Conservation (phyloP, 2,888 invertebrate genomes). For the Protophormia terraenovae region DNA sequence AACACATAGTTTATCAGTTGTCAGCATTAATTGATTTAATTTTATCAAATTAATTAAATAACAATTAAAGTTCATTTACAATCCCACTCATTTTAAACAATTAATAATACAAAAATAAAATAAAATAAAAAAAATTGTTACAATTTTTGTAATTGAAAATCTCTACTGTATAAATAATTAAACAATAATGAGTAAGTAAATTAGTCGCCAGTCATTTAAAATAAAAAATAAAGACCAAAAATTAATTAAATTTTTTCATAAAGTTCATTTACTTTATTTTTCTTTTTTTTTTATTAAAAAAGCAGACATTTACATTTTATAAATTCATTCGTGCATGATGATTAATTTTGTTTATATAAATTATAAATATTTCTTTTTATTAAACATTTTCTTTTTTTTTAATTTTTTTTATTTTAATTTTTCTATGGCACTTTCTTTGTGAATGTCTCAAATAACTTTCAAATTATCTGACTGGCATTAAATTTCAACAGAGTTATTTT, state of each 20-base stretch:
- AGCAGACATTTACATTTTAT: slow-evolving; percentile 55
- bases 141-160: neutral
- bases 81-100: neutral
- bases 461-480: neutral
- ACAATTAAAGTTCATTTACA: neutral
- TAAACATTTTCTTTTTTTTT: neutral
- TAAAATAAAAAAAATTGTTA: too few relatives aligned
- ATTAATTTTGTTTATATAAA: slow-evolving; percentile 12
- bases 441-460: slow-evolving; percentile 14
- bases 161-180: neutral
- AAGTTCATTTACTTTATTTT: slow-evolving; percentile 5
- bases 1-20: too few relatives aligned
- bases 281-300: too few relatives aligned
- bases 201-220: neutral
- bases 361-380: too few relatives aligned
- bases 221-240: neutral
- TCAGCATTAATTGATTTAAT: neutral
- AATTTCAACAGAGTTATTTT: neutral
- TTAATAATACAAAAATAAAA: too few relatives aligned
- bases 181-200: neutral
- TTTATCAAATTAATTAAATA: neutral
- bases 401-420: slow-evolving; percentile 22
- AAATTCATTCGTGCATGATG: slow-evolving; percentile 62
- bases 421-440: slow-evolving; percentile 26
- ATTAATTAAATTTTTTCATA: neutral